Evolutionary conservation across 2,888 invertebrate genomes (phyloP).

Genomic region (Tridacna gigas): DNA sequence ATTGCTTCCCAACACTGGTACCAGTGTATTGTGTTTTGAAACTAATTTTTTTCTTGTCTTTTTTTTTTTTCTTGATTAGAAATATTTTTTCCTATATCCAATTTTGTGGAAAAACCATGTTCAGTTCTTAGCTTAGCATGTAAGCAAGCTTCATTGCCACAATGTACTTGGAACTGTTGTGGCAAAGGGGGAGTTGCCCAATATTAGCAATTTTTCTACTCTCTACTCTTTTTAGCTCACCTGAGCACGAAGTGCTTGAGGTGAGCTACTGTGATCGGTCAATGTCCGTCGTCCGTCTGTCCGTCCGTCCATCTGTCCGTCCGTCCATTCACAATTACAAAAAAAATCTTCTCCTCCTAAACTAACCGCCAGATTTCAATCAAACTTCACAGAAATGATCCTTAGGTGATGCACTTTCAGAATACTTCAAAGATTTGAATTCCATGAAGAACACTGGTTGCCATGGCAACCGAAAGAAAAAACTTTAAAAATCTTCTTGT

Average conservation of each 20-base stretch:
- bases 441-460: too few relatives aligned
- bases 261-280: neutral
- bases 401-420: too few relatives aligned
- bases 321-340: too few relatives aligned
- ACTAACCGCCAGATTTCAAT: neutral
- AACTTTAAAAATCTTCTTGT: too few relatives aligned
- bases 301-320: too few relatives aligned
- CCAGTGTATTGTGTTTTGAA: neutral
- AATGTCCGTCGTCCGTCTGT: neutral
- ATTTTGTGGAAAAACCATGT: too few relatives aligned
- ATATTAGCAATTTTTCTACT: neutral
- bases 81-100: too few relatives aligned
- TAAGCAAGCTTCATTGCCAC: neutral
- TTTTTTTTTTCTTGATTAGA: too few relatives aligned
- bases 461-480: too few relatives aligned
- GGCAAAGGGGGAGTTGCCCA: neutral
- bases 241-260: neutral
- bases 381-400: neutral
- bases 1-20: constrained; percentile 1
- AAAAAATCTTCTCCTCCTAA: neutral
- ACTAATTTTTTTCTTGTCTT: neutral
- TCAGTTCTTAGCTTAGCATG: too few relatives aligned
- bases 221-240: neutral
- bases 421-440: too few relatives aligned
- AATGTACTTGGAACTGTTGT: neutral